These are phyloP conservation scores for Macrostomum lignano DNA, from an alignment of 1,140 invertebrate genomes.

Conservation along the genomic window DNA sequence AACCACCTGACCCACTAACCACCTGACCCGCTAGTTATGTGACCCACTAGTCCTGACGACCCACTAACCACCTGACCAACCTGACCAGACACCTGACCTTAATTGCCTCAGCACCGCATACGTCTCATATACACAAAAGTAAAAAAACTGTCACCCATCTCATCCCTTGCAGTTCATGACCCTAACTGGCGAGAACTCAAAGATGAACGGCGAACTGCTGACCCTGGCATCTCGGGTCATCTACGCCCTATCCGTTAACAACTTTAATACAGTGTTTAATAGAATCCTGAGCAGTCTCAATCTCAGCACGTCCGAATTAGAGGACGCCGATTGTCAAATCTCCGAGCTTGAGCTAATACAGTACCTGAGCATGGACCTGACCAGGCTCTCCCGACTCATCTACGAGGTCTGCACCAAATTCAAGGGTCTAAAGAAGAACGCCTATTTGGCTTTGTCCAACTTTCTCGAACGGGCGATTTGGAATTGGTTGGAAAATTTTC, in stretches of 20 bases:
- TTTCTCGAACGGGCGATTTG: conserved; percentile 67
- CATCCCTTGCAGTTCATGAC: conserved; percentile 20
- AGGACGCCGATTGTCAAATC: too few relatives aligned
- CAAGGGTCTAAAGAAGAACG: conserved; percentile 46
- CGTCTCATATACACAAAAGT: background rate
- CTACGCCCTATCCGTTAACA: conserved; percentile 74
- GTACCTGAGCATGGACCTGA: conserved; percentile 71
- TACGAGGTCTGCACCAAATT: conserved; percentile 3
- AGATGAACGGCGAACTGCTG: conserved; percentile 47
- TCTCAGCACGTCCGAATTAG: too few relatives aligned
- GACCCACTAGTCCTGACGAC: too few relatives aligned
- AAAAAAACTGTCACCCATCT: too few relatives aligned
- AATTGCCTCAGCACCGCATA: conserved; percentile 16
- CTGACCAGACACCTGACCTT: too few relatives aligned
- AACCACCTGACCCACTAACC: too few relatives aligned
- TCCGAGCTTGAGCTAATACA: conserved; percentile 87
- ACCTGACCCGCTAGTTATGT: too few relatives aligned
- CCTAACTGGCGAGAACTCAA: conserved; percentile 42
- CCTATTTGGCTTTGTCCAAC: conserved; percentile 49
- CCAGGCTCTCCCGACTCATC: conserved; percentile 34
- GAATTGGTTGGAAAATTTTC: conserved; percentile 96
- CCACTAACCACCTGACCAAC: too few relatives aligned
- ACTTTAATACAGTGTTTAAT: conserved; percentile 80
- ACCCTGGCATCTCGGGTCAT: conserved; percentile 68
- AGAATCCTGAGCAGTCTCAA: conserved; percentile 71